Evolutionary conservation across 2,888 invertebrate species (phyloP), one percentile per base, ranked within the genome.

Genomic region (Furcula furcula): DNA sequence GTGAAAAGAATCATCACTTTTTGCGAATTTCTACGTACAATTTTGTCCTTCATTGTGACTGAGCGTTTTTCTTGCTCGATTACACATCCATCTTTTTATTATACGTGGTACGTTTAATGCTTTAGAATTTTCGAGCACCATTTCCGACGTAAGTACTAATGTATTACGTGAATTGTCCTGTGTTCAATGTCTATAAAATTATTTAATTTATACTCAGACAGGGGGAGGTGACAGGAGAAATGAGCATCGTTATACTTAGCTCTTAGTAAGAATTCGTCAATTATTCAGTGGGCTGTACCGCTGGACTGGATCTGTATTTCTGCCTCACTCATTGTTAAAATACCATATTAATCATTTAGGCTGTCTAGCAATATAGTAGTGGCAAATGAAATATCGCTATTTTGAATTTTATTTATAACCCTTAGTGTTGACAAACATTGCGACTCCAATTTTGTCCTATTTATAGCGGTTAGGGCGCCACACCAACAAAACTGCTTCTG

Each of bases 1-100:
- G 72, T 83, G 76, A 83, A 84, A 86, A 84, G 82, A 83, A 81
- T 71, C 74, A 76, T 76, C 76, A 66, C 71, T 76, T 71, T 72
- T 43, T 50, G 38, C 36, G 61, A 69, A 60, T 66, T 64, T 59
- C 56, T 55, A 42, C 40, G 49, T 61, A 60, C 61, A 65, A 56
- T 68, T 68, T 70, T 65, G 68, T 60, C 59, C 50, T 55, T 77
- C 76, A 77, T 66, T 74, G 68, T 83, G 80, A 82, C 70, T 61
- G 40, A 53, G 76, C 74, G 59, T 65, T 72, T 78, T 76, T 58
- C 43, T 47, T 57, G 66, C 64, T 66, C 67, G 64, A 69, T 72
- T 67, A 55, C 55, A 59, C 63, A 56, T 61, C 14, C 28, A 33
- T 40, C 30, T 43, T 34, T 46, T 51, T 46, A n/a, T 42, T 31